Evolutionary conservation across 1,140 invertebrate species (phyloP), one percentile per base, ranked within the genome.

Genomic region (Drosophila truncata): DNA sequence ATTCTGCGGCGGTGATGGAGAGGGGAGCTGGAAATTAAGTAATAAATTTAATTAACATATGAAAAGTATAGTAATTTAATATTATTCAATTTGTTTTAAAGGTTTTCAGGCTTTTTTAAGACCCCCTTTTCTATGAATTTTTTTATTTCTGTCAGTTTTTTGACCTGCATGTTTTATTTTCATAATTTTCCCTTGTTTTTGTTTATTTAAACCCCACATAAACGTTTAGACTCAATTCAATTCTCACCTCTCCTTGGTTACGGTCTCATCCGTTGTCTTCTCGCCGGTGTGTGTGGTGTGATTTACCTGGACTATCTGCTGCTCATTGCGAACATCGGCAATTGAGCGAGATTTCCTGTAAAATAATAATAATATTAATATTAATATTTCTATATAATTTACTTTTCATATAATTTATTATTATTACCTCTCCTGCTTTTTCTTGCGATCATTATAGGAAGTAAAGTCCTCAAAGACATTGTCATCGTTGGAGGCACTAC

Each of bases 381-480:
- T 27, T 27, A n/a, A n/a, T n/a, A n/a, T n/a, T n/a, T n/a, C n/a
- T n/a, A n/a, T 50, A 42, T 31, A 31, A 14, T 14, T n/a, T 29
- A n/a, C 5, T 18, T 14, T 16, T 11, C 4, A 4, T 31, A 8
- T 8, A 10, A n/a, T 9, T 2, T 13, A 7, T 16, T 16, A 25
- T 1, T 47, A 18, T 58, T 39, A 91, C 86, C 80, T 79, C 54
- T 85, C 50, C 8, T 54, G 72, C 29, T 83, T 90, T 47, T 82
- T 84, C 39, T 72, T 85, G 35, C 77, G 78, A 25, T 80, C 80
- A 47, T 82, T 88, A n/a, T 78, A 92, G 50, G 66, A 90, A 29
- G 70, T 88, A 52, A 90, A 92, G 49, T 92, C 91, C 0, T 82
- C 82, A 37, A 82, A 92, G 5, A 92, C 79, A 80, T 90, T 86